These are phyloP conservation scores for Zosterops pallidus DNA, from an alignment of 2,113 vertebrate species.

Conservation along the genomic window DNA sequence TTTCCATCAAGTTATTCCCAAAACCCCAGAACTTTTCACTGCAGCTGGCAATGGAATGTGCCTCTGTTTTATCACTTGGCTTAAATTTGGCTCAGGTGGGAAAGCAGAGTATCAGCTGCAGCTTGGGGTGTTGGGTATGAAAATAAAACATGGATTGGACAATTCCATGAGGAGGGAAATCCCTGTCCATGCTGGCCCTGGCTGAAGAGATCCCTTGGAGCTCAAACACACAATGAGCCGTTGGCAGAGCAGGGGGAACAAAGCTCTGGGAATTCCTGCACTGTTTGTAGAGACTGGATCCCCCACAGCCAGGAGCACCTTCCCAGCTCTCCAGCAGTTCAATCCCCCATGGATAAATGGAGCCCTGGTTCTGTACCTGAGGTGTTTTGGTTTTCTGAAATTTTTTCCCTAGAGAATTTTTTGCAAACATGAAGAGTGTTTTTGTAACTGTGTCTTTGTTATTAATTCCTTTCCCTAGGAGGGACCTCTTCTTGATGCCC, in stretches of 20 bases:
- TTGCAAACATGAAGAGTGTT: too few relatives aligned
- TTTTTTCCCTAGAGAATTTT: too few relatives aligned
- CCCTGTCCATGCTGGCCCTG: background rate
- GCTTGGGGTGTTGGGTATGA: background rate
- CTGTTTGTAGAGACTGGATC: background rate
- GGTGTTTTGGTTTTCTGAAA: too few relatives aligned
- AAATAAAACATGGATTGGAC: background rate
- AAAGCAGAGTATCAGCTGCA: background rate
- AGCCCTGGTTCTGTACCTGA: too few relatives aligned
- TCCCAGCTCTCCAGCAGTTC: background rate
- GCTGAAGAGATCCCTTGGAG: background rate
- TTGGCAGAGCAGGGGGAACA: background rate
- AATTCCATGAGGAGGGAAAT: background rate
- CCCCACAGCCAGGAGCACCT: background rate
- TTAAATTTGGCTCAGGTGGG: background rate
- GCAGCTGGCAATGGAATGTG: background rate
- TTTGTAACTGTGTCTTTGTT: too few relatives aligned
- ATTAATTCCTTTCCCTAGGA: too few relatives aligned
- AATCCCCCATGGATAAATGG: too few relatives aligned
- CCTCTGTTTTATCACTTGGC: background rate
- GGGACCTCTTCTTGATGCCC: too few relatives aligned
- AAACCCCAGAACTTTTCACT: background rate
- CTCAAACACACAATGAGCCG: accelerated
- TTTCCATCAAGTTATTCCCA: background rate
- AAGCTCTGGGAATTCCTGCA: background rate